Conservation (phyloP, 2,113 vertebrate species). For the Brachypteracias leptosomus region DNA sequence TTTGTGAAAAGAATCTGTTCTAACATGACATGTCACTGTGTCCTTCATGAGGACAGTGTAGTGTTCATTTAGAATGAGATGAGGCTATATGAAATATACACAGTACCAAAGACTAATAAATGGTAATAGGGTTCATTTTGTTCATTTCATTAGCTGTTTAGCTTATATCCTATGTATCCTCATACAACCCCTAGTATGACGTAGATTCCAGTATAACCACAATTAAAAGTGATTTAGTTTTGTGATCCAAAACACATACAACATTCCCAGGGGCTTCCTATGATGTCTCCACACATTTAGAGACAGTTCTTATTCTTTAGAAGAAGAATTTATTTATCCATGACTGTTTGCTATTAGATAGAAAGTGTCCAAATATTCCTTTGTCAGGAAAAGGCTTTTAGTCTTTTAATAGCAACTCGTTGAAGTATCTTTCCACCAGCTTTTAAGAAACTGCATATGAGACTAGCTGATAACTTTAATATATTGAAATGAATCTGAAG, state of each 20-base stretch:
- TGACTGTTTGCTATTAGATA: neutral
- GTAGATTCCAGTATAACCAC: neutral
- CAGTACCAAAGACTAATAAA: neutral
- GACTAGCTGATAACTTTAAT: neutral
- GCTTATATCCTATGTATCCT: neutral
- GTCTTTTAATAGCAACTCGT: neutral
- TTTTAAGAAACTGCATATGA: neutral
- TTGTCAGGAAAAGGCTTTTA: neutral
- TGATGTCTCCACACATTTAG: neutral
- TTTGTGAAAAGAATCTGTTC: neutral
- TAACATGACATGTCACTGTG: neutral
- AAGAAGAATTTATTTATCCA: neutral
- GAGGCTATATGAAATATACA: neutral
- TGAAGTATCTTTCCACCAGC: neutral
- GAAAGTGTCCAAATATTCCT: neutral
- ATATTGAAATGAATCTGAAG: neutral
- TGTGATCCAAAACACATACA: neutral
- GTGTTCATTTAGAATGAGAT: neutral
- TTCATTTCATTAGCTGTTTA: neutral
- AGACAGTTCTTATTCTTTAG: neutral
- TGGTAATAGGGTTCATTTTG: neutral
- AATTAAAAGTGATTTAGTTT: neutral
- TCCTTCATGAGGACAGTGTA: neutral
- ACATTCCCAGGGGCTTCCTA: neutral
- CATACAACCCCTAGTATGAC: neutral